Conservation (phyloP, 1,140 invertebrate genomes). For the Cyphomyrmex costatus region DNA sequence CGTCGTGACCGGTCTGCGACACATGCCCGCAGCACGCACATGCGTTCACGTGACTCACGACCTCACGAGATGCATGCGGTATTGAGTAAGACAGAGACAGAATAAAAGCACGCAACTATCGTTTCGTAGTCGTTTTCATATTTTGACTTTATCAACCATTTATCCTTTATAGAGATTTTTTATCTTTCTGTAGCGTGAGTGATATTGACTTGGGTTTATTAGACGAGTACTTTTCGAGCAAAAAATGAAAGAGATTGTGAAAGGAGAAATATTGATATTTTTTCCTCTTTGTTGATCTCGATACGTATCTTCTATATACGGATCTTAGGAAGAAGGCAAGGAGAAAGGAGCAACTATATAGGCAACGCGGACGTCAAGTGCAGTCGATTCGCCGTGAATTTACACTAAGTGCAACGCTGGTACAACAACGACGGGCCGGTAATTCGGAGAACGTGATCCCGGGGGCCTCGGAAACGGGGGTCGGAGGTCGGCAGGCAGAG, state of each 20-base stretch:
- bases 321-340: constrained; percentile 33
- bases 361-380: constrained; percentile 73
- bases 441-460: constrained; percentile 83
- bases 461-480: constrained; percentile 79
- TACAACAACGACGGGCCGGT: constrained; percentile 75
- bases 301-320: too few species aligned
- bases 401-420: constrained; percentile 82
- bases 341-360: constrained; percentile 36
- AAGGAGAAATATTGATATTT: background rate
- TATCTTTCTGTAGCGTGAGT: background rate
- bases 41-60: constrained; percentile 47
- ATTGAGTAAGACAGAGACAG: background rate
- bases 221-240: background rate
- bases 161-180: background rate
- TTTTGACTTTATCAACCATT: background rate
- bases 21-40: constrained; percentile 53
- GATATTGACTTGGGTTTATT: background rate
- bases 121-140: constrained; percentile 24
- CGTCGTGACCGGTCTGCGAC: constrained; percentile 63
- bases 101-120: background rate
- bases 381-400: constrained; percentile 79
- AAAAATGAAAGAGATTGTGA: background rate
- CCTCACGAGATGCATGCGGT: constrained; percentile 16
- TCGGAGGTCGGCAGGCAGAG: constrained; percentile 82
- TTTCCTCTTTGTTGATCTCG: background rate